A percentile compares a stretch with the other conserved stretches of the same genome.
These are phyloP conservation scores for Drosophila pseudoobscura DNA, from an alignment of 1,140 invertebrate genomes.

Conservation along the genomic window DNA sequence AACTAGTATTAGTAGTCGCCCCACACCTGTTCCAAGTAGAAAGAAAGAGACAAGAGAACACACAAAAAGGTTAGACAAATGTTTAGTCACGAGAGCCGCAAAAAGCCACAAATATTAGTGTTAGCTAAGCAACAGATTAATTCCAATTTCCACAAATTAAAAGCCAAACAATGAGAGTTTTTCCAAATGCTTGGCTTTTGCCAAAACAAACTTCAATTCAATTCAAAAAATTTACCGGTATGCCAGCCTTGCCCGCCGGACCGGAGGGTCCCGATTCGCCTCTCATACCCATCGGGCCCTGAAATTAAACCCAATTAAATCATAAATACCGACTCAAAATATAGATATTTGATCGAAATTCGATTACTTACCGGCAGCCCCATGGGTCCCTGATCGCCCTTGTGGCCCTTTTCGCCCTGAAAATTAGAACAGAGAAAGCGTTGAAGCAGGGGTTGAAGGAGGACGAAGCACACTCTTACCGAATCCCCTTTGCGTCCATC, in stretches of 20 bases:
- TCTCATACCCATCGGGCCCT: conserved; percentile 95
- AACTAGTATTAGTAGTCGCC: conserved; percentile 80
- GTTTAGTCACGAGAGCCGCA: conserved; percentile 60
- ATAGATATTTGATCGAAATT: background rate
- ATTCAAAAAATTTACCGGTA: conserved; percentile 88
- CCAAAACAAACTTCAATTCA: conserved; percentile 6
- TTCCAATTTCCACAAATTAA: conserved; percentile 45
- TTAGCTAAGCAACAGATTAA: conserved; percentile 29
- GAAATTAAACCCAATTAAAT: conserved; percentile 31
- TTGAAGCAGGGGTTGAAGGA: background rate
- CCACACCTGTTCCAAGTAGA: conserved; percentile 82
- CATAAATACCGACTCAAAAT: conserved; percentile 8
- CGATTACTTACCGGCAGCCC: conserved; percentile 93
- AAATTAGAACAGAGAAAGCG: background rate
- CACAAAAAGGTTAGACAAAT: conserved; percentile 54
- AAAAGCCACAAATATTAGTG: conserved; percentile 16
- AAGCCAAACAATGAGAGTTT: conserved; percentile 35
- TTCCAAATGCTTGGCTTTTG: conserved; percentile 3
- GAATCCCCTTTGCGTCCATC: conserved; percentile 94
- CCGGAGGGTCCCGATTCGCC: conserved; percentile 90
- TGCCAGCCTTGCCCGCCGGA: conserved; percentile 90
- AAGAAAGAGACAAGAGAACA: conserved; percentile 58
- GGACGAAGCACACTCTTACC: conserved; percentile 84
- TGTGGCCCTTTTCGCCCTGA: conserved; percentile 94
- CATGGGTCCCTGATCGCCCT: conserved; percentile 96